Base-by-base conservation (phyloP, 2,888 invertebrate species). In the Ischnus inquisitorius region DNA sequence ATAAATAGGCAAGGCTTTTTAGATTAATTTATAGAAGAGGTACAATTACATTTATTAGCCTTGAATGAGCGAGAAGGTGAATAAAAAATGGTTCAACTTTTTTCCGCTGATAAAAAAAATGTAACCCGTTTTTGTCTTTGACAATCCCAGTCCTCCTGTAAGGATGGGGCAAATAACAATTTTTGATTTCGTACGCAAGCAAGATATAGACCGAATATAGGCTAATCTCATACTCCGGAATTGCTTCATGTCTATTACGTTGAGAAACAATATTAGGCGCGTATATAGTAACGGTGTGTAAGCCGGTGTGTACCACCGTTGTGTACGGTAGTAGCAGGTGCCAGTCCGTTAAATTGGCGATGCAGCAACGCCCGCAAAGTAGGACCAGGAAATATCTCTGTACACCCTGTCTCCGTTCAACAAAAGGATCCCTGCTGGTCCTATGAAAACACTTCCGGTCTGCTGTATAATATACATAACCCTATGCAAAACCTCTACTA, bases 291-390 rank as follows among this genome's bases (percentile, higher is more conserved):
- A 22, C 10, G 19, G 22, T 2, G 19, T 8, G 19, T 22, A 10
- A 12, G 19, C 25, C 46, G n/a, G n/a, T 28, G 28, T 60, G 60
- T n/a, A n/a, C n/a, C n/a, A n/a, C 25, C 46, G n/a, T 3, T 28
- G 28, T 60, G 60, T 60, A 60, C 60, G 14, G 60, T 60, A 6
- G 60, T 12, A 60, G 89, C 91, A 91, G 90, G 90, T 90, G 91
- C 86, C 86, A 89, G 87, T 86, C 88, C 90, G 90, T 91, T 91
- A 91, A 91, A 92, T 91, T 90, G 90, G 89, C 88, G 90, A 92
- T 91, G 88, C 19, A 57, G 41, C 41, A 54, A 60, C 89, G 85
- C 87, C 87, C 87, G 87, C 78, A 74, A 85, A 83, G 86, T 54
- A 57, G 84, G 83, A 67, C 85, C 82, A 79, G 84, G 83, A 62